These are phyloP conservation scores for Alectoris magna DNA, from an alignment of 2,797 vertebrate species.

Conservation along the genomic window DNA sequence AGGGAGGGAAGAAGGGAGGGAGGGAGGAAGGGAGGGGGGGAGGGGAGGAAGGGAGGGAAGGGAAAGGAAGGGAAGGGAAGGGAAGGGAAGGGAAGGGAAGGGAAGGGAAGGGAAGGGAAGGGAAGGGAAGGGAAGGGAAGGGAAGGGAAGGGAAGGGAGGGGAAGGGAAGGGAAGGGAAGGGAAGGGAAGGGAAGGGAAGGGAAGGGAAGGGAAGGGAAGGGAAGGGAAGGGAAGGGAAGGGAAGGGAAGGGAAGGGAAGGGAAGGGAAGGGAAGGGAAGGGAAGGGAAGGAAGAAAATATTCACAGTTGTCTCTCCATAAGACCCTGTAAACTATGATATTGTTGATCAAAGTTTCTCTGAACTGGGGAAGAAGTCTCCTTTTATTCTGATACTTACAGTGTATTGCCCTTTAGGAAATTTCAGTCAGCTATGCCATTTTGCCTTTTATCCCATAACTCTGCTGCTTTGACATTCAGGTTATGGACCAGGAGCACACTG, in stretches of 20 bases:
- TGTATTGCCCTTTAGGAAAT: conserved; percentile 46
- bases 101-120: too few species aligned
- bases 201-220: too few species aligned
- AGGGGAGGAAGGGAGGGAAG: neutral
- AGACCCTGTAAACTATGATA: neutral
- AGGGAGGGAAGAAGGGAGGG: too few species aligned
- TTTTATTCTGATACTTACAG: conserved; percentile 1
- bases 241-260: too few species aligned
- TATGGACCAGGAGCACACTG: conserved; percentile 58
- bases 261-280: too few species aligned
- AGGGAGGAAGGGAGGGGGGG: too few species aligned
- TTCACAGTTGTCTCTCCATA: neutral
- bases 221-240: neutral
- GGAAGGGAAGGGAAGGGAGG: too few species aligned
- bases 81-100: neutral
- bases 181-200: too few species aligned
- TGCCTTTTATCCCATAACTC: conserved; percentile 37
- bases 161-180: too few species aligned
- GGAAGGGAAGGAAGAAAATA: neutral
- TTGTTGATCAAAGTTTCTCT: neutral
- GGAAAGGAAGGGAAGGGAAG: neutral
- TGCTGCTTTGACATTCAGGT: conserved; percentile 57
- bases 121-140: neutral
- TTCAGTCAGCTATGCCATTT: conserved; percentile 36
- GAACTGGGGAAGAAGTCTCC: neutral